Evolutionary conservation across 2,797 vertebrate genomes (phyloP).

Genomic region (Cirrhinus molitorella): DNA sequence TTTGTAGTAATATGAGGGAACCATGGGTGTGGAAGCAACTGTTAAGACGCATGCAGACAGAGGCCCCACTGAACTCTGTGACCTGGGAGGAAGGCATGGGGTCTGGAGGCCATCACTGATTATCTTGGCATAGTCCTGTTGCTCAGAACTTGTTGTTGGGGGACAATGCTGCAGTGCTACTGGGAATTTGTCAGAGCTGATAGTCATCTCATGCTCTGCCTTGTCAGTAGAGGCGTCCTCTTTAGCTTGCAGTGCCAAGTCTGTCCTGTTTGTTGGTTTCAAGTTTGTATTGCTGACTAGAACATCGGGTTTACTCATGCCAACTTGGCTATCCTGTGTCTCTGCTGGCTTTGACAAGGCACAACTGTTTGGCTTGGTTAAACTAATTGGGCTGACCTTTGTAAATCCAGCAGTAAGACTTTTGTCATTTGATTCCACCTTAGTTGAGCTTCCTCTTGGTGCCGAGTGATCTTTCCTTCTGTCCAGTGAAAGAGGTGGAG

Average conservation of each 20-base stretch:
- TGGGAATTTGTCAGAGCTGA: conserved; percentile 17
- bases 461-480: conserved; percentile 47
- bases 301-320: conserved; percentile 44
- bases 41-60: conserved; percentile 52
- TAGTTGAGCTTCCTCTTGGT: conserved; percentile 51
- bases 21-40: conserved; percentile 56
- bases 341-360: conserved; percentile 42
- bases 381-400: conserved; percentile 58
- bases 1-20: conserved; percentile 68
- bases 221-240: conserved; percentile 22
- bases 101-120: conserved; percentile 38
- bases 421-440: conserved; percentile 63
- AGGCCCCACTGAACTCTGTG: conserved; percentile 53
- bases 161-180: conserved; percentile 23
- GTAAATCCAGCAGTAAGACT: conserved; percentile 52
- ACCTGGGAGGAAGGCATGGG: conserved; percentile 41
- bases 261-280: conserved; percentile 41
- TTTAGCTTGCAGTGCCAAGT: conserved; percentile 27
- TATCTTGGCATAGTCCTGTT: conserved; percentile 21
- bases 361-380: conserved; percentile 53
- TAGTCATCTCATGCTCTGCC: conserved; percentile 45
- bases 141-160: conserved; percentile 29
- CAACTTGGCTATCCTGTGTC: conserved; percentile 59
- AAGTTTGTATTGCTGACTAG: conserved; percentile 41
- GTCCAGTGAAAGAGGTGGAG: conserved; percentile 45